Base-by-base conservation (phyloP, 2,888 invertebrate genomes). In the Caenorhabditis zanzibari region DNA sequence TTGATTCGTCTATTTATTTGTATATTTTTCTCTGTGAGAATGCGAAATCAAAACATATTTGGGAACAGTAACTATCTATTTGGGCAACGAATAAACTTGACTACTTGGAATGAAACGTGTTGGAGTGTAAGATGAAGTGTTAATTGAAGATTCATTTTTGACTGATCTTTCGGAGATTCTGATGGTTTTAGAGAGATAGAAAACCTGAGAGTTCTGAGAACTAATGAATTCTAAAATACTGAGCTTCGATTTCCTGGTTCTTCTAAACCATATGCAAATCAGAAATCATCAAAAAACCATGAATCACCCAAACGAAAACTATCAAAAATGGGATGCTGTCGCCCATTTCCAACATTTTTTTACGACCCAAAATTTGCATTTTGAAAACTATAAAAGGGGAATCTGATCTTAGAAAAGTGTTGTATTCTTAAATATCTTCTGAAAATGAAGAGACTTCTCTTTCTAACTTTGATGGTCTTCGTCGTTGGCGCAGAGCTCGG, bases 21-120 rank as follows among this genome's bases (percentile, higher is more conserved):
- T 38, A 38, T 12, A 38, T 49, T 49, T 22, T 19, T 49, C 49
- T 49, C 49, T 22, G 22, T 49, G 49, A 49, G 49, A 49, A 49
- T 19, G n/a, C 10, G 49, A 49, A 7, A 49, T 38, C 38, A 38
- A 10, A 4, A 38, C 12, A 38, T 38, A 10, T 38, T 38, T 38
- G 38, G 38, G 10, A 6, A 38, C 38, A 10, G 38, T 6, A 38
- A 38, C 7, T 7, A 32, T 32, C 7, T 38, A 38, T 38, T 38
- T 38, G 38, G 38, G 12, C 38, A 38, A 38, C 38, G 38, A 38
- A 38, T 38, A 19, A 47, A 47, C 1, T 12, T 47, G 19, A 47
- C 0, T 19, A 47, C 19, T 47, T 47, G 47, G 47, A 47, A 19
- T 47, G 47, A 19, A 16, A 41, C 12, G 12, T 41, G 9, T 41